These are phyloP conservation scores for Electrona antarctica DNA, from an alignment of 2,113 vertebrate species.

Conservation along the genomic window DNA sequence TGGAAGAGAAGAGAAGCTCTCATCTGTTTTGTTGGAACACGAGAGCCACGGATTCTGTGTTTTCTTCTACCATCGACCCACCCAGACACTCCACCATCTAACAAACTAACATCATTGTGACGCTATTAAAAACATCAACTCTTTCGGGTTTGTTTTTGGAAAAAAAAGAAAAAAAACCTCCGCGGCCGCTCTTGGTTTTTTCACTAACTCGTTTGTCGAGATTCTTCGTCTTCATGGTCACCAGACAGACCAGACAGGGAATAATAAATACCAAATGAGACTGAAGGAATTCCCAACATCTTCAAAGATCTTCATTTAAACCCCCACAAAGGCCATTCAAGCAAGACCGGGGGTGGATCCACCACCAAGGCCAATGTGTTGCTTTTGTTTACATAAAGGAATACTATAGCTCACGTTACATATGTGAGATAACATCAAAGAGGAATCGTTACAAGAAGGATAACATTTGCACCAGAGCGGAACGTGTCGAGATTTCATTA, in stretches of 20 bases:
- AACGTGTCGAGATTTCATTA: slow-evolving; percentile 40
- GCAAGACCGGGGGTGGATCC: slow-evolving; percentile 53
- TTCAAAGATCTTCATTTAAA: slow-evolving; percentile 49
- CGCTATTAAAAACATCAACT: slow-evolving; percentile 33
- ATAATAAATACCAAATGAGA: slow-evolving; percentile 62
- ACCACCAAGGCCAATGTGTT: slow-evolving; percentile 51
- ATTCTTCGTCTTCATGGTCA: slow-evolving; percentile 60
- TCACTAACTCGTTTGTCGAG: not conserved
- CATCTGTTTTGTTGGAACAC: slow-evolving; percentile 65
- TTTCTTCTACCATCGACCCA: too few species aligned
- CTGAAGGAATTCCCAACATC: slow-evolving; percentile 68
- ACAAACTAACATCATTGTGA: not conserved
- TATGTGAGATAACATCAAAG: slow-evolving; percentile 26
- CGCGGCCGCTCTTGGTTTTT: slow-evolving; percentile 25
- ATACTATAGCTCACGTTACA: slow-evolving; percentile 45
- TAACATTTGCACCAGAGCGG: slow-evolving; percentile 43
- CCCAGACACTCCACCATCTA: not conserved
- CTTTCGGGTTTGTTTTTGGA: slow-evolving; percentile 24
- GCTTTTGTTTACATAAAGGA: slow-evolving; percentile 29
- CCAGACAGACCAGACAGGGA: slow-evolving; percentile 50
- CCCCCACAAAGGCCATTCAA: slow-evolving; percentile 39
- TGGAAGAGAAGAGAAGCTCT: slow-evolving; percentile 54
- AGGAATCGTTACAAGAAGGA: slow-evolving; percentile 41
- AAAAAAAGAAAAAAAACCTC: slow-evolving; percentile 14
- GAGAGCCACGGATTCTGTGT: too few species aligned